Base-by-base conservation (phyloP, 2,113 vertebrate genomes). In the Anolis sagrei region DNA sequence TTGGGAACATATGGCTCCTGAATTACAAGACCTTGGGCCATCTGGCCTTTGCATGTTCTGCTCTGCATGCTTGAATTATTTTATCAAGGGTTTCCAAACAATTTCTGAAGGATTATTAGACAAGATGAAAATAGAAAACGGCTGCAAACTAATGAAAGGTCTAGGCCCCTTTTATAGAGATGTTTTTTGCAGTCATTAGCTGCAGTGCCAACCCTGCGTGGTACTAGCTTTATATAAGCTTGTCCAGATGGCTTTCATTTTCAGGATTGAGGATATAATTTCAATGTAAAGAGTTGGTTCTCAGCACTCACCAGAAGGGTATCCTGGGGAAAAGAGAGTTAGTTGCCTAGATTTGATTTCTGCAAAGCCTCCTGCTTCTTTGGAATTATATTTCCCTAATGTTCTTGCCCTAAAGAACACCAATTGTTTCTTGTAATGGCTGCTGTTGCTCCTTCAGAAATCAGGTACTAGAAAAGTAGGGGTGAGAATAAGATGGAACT, bases 41-140 rank as follows among this genome's bases (percentile, higher is more conserved):
- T 91, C 91, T 95, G 94, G 88, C 78, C 87, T 81, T 92, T 87
- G 32, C 78, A 84, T 90, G 87, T 87, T 84, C 86, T 39, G 29
- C 62, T 86, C 84, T 39, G 7, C 36, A 44, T 36, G 89, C 89
- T 86, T 79, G 73, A 82, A 51, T 88, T 84, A 81, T 18, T 88
- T 90, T 91, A 83, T 85, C 81, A 85, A 79, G 72, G 72, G 66
- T 83, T 87, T 92, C 70, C 6, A 88, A 88, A 58, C 68, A 61
- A 29, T 81, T 91, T 90, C 81, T 7, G 6, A 72, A 85, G 70
- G 69, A 66, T 85, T 80, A 68, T 88, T 88, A 84, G 87, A 77
- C 27, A n/a, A 82, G 79, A 78, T 16, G 81, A 81, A 89, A 14
- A 7, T 68, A 75, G 64, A 51, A 77, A 66, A 79, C 75, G 29